phyloP scores from a whole-genome alignment of 2,888 invertebrate species.

The Acleris holmiana region DNA sequence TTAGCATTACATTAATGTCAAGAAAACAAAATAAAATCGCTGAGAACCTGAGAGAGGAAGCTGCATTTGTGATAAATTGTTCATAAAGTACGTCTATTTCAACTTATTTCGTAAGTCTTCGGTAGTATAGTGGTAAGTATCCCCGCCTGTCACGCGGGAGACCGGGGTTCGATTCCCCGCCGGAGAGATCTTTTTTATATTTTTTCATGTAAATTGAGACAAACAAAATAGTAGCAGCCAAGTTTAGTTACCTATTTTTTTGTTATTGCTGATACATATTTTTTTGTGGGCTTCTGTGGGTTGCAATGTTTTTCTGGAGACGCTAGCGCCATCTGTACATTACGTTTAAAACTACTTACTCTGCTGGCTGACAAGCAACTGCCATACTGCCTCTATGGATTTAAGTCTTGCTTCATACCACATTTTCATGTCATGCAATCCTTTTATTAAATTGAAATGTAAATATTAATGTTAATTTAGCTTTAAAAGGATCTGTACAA shows the following conservation, averaged over 20 bases:
- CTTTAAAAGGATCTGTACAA: no score
- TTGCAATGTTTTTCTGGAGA: not conserved
- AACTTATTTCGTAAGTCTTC: conserved; percentile 51
- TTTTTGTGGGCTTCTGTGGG: no score
- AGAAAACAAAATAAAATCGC: no score
- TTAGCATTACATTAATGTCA: no score
- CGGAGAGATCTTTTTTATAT: conserved; percentile 60
- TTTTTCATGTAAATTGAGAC: no score
- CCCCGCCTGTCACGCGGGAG: conserved; percentile 85
- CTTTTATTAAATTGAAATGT: not conserved
- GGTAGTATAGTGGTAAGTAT: conserved; percentile 85
- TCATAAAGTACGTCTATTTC: conserved; percentile 2
- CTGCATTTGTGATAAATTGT: no score
- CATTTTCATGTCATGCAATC: not conserved
- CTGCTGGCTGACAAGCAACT: not conserved
- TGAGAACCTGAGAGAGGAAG: no score
- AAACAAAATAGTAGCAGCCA: no score
- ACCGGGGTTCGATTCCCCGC: conserved; percentile 85
- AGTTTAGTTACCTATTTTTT: no score
- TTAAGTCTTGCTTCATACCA: conserved; percentile 29
- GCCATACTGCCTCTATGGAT: not conserved
- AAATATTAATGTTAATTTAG: no score
- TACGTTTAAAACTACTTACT: not conserved
- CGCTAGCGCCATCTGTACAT: conserved; percentile 11
- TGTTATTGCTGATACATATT: no score